Evolutionary conservation across 2,797 vertebrate genomes (phyloP), one percentile per base, ranked within the genome.

Genomic region (Alca torda): DNA sequence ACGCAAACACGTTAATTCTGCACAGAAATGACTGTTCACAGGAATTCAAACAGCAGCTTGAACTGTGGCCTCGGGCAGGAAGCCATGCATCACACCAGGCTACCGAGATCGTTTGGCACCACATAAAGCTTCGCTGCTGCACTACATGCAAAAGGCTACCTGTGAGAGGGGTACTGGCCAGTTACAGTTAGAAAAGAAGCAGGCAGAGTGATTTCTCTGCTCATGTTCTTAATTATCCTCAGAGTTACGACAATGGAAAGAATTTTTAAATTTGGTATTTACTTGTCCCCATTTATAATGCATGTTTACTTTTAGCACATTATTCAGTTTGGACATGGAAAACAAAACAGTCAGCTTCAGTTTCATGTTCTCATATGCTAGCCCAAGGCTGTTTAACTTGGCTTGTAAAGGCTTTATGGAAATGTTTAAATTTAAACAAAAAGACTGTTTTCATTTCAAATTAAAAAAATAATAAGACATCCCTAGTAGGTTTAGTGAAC

Each of bases 301-400:
- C 90, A 11, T 95, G 90, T 96, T 97, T 96, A 89, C 96, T 96
- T 97, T 95, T 90, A 95, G 93, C 92, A 96, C 93, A 80, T 97
- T 96, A 95, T 95, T 96, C 91, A 93, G 92, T 69, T 95, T 95
- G 94, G 92, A 89, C 88, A 45, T 12, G 78, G 88, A 91, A 97
- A 97, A 94, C 94, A 96, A 96, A 96, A 93, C 95, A 96, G 76
- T 90, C 95, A 74, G 91, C 93, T 96, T 92, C 88, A 89, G 93
- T 85, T 95, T 92, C 68, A 57, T 91, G 93, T 92, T 94, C 92
- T 81, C 61, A 6, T 80, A 43, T 30, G 78, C 85, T 89, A 76
- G 84, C 91, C 76, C 79, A 88, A 64, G 87, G 89, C 91, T 96
- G 93, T 95, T 94, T 74, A 90, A 59, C 74, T 95, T 96, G 85